Conservation (phyloP, 2,797 vertebrate species). For the Chiroxiphia lanceolata region DNA sequence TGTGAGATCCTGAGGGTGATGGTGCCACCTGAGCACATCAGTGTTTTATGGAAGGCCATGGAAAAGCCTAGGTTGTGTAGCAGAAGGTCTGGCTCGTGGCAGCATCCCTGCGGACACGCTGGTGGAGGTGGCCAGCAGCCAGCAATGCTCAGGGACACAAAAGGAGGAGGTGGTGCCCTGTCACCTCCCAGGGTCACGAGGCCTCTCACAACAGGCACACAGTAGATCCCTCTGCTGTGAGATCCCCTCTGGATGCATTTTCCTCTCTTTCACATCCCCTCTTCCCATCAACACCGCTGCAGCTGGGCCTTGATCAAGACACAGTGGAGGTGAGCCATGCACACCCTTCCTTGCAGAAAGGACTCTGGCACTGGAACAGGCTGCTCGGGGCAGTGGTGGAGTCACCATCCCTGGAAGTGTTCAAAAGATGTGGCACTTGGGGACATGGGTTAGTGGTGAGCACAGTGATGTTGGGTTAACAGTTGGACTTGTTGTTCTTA, state of each 20-base stretch:
- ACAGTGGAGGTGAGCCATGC: accelerated
- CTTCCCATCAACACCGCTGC: accelerated
- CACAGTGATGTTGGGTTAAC: neutral
- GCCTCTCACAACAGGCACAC: accelerated
- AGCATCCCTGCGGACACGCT: accelerated
- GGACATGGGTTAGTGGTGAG: neutral
- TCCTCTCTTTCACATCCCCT: neutral
- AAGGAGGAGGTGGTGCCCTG: neutral
- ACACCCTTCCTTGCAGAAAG: neutral
- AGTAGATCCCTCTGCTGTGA: neutral
- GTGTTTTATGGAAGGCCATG: neutral
- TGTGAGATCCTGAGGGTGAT: neutral
- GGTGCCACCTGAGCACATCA: accelerated
- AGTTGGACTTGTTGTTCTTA: neutral
- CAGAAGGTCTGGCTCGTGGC: accelerated
- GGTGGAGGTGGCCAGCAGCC: neutral
- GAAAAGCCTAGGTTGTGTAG: neutral
- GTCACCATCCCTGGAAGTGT: neutral
- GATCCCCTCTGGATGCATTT: accelerated
- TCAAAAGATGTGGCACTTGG: neutral
- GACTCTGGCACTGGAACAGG: neutral
- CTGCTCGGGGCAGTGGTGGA: neutral
- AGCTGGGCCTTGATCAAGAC: neutral
- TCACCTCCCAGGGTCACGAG: neutral
- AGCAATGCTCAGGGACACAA: neutral